These are phyloP conservation scores for Muscina levida DNA, from an alignment of 2,888 invertebrate genomes.

Conservation along the genomic window DNA sequence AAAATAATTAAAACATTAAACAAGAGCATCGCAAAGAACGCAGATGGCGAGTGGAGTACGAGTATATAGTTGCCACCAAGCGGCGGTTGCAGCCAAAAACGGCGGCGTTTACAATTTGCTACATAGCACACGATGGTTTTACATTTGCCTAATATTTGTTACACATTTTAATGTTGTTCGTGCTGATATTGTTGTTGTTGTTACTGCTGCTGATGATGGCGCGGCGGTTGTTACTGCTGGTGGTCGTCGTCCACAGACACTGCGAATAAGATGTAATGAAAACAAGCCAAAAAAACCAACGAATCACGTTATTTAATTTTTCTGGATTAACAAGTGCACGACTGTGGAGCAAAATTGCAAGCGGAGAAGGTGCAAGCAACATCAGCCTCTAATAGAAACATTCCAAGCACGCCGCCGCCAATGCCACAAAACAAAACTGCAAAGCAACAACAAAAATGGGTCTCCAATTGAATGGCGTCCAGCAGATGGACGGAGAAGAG, in stretches of 20 bases:
- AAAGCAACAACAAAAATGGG: conserved; percentile 19
- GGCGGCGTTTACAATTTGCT: too few species aligned
- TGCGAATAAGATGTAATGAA: conserved; percentile 17
- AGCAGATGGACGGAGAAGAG: neutral
- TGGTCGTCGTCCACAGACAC: neutral
- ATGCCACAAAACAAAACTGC: neutral
- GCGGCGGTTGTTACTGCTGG: neutral
- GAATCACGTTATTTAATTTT: conserved; percentile 40
- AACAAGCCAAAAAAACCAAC: conserved; percentile 28
- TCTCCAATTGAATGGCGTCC: neutral
- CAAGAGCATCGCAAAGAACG: neutral
- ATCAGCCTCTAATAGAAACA: conserved; percentile 14
- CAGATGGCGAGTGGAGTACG: neutral
- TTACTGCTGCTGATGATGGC: neutral
- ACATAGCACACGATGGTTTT: too few species aligned
- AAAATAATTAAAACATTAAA: conserved; percentile 39
- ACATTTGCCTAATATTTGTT: conserved; percentile 19
- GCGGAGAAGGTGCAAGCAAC: neutral
- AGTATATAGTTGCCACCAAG: too few species aligned
- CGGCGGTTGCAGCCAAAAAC: too few species aligned
- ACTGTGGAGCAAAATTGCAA: neutral
- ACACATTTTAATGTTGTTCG: conserved; percentile 7
- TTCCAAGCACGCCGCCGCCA: conserved; percentile 17
- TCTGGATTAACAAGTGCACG: conserved; percentile 30
- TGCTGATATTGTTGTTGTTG: neutral